A percentile compares a stretch with the other conserved stretches of the same genome.
phyloP scores from a whole-genome alignment of 1,140 invertebrate genomes.

The Drosophila guanche region DNA sequence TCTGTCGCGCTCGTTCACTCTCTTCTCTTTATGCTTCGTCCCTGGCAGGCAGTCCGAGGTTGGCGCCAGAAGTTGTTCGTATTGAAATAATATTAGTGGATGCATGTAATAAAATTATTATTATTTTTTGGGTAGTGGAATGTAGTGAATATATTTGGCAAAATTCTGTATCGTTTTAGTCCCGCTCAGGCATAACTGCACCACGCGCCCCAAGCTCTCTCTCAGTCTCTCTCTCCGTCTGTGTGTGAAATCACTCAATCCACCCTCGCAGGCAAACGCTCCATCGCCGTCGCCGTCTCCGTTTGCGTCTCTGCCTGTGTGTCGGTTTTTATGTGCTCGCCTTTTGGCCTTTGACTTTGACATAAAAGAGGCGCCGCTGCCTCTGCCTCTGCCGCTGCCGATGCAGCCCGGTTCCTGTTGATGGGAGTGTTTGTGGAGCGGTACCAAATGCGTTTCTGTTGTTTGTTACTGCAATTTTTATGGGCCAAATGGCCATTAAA shows the following conservation, averaged over 20 bases:
- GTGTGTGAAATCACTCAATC: background rate
- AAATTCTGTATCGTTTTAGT: too few species aligned
- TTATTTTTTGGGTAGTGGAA: too few species aligned
- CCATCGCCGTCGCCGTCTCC: conserved; percentile 21
- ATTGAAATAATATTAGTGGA: too few species aligned
- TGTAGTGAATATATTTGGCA: too few species aligned
- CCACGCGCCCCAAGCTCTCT: too few species aligned
- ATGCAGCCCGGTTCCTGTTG: background rate
- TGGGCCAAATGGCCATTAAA: conserved; percentile 74
- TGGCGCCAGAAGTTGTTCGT: too few species aligned
- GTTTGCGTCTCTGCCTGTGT: conserved; percentile 25
- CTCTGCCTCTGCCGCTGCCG: conserved; percentile 36
- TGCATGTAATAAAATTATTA: too few species aligned
- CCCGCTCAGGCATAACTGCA: too few species aligned
- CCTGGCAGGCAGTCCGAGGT: too few species aligned
- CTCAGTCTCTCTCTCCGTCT: too few species aligned
- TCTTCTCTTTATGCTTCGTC: too few species aligned
- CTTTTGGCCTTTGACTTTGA: conserved; percentile 78
- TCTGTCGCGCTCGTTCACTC: background rate
- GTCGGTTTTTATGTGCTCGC: conserved; percentile 65
- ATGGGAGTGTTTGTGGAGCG: conserved; percentile 10
- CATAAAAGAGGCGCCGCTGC: conserved; percentile 62
- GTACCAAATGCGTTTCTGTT: conserved; percentile 76
- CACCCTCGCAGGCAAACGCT: conserved; percentile 45
- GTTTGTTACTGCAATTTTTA: conserved; percentile 74